Percentiles rank a stretch among this genome's conserved stretches.
Conservation (phyloP, 2,888 invertebrate species). For the Lithosia quadra region DNA sequence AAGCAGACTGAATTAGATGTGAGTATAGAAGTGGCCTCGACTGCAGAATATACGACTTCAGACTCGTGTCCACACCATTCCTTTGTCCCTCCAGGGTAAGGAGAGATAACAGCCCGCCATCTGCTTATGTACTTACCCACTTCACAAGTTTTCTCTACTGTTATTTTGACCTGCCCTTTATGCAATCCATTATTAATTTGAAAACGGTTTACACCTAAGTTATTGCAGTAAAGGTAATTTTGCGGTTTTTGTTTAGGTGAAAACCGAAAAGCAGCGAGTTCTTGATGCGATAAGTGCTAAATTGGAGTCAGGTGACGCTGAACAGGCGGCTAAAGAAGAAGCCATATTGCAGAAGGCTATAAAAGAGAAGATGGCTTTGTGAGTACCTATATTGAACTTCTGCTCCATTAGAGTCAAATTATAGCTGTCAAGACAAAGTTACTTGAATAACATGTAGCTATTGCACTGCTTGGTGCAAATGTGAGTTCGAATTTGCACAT, state of each 20-base stretch:
- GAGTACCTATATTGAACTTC: constrained; percentile 35
- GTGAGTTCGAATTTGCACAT: no score
- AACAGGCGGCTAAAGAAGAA: constrained; percentile 75
- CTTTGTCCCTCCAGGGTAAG: no score
- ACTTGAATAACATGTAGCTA: no score
- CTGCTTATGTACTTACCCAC: not conserved
- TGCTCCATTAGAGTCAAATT: not conserved
- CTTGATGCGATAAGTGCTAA: constrained; percentile 78
- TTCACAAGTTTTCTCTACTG: not conserved
- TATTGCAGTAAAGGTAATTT: not conserved
- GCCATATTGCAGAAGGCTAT: constrained; percentile 82
- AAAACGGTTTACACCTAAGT: not conserved
- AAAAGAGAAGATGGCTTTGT: constrained; percentile 73
- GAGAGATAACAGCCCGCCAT: no score
- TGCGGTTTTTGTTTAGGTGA: constrained; percentile 55
- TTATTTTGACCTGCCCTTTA: no score
- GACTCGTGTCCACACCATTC: no score
- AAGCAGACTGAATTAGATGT: constrained; percentile 70
- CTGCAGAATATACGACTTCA: no score
- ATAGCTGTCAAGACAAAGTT: no score
- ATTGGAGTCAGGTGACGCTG: constrained; percentile 75
- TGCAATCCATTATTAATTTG: no score
- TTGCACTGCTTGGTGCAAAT: no score
- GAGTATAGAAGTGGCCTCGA: constrained; percentile 19
- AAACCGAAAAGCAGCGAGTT: constrained; percentile 72